Evolutionary conservation across 2,888 invertebrate species (phyloP).

Genomic region (Andrena hattorfiana): DNA sequence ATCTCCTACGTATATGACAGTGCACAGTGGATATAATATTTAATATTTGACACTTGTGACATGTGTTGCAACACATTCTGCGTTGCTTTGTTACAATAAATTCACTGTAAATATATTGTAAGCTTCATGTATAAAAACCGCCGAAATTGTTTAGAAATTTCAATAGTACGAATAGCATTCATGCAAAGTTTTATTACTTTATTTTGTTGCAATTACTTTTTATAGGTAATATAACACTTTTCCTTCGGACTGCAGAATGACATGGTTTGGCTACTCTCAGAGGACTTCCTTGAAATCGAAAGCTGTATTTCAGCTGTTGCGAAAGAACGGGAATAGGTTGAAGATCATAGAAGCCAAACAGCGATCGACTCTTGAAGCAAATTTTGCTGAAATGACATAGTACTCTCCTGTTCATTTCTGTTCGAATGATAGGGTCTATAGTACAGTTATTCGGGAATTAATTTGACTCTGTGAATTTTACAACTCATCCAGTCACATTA

Average conservation of each 20-base stretch:
- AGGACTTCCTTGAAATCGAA: conserved; percentile 46
- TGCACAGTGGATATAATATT: too few species aligned
- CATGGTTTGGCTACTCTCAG: not conserved
- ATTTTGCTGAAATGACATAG: conserved; percentile 76
- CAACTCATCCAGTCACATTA: conserved; percentile 39
- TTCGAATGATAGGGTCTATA: conserved; percentile 64
- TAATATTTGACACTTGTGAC: too few species aligned
- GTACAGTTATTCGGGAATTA: conserved; percentile 74
- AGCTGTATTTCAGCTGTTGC: conserved; percentile 56
- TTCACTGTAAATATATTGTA: too few species aligned
- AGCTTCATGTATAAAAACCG: too few species aligned
- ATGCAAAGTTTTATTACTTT: too few species aligned
- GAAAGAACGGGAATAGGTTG: conserved; percentile 49
- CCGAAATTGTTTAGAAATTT: too few species aligned
- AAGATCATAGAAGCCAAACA: conserved; percentile 32
- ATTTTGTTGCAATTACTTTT: too few species aligned
- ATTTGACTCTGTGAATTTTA: conserved; percentile 72
- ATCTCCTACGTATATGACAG: too few species aligned
- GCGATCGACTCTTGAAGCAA: conserved; percentile 48
- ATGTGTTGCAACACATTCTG: too few species aligned
- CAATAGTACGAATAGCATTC: too few species aligned
- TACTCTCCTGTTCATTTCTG: conserved; percentile 51
- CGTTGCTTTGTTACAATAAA: too few species aligned
- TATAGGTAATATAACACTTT: not conserved
- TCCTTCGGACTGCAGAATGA: not conserved